These are phyloP conservation scores for Halcyon chelicuti DNA, from an alignment of 2,797 vertebrate species.

Conservation along the genomic window DNA sequence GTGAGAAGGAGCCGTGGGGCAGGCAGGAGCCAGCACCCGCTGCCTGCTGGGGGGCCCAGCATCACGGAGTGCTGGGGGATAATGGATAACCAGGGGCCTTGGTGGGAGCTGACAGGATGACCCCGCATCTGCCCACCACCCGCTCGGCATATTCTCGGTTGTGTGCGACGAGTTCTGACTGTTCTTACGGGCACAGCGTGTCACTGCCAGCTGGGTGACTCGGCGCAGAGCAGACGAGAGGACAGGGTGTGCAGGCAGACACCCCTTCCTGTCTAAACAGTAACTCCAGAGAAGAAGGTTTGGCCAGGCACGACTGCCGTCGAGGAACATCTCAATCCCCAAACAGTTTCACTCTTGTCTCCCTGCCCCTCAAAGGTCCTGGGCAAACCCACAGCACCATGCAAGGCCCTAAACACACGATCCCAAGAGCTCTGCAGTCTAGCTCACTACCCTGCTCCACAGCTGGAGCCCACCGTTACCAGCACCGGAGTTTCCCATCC, in stretches of 20 bases:
- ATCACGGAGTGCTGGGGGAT: accelerated
- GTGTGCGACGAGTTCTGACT: neutral
- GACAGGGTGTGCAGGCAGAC: neutral
- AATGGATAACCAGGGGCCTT: accelerated
- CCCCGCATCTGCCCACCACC: accelerated
- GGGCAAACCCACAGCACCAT: accelerated
- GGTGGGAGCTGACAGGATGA: neutral
- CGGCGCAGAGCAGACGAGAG: accelerated
- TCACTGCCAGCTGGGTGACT: neutral
- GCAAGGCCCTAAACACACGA: neutral
- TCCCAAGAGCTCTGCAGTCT: neutral
- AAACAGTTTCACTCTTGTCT: accelerated
- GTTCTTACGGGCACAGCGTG: accelerated
- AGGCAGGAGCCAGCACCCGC: neutral
- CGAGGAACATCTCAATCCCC: accelerated
- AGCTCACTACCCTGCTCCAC: neutral
- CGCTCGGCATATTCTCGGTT: accelerated
- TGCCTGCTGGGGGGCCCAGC: accelerated
- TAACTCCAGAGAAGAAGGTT: neutral
- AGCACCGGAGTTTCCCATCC: neutral
- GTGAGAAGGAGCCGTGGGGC: accelerated
- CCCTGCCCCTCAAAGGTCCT: neutral
- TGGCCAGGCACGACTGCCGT: accelerated
- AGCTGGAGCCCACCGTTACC: neutral
- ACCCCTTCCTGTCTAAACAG: neutral